Percentiles rank a stretch among this genome's conserved stretches.
These are phyloP conservation scores for Psittacula derbiana DNA, from an alignment of 2,797 vertebrate genomes.

Conservation along the genomic window DNA sequence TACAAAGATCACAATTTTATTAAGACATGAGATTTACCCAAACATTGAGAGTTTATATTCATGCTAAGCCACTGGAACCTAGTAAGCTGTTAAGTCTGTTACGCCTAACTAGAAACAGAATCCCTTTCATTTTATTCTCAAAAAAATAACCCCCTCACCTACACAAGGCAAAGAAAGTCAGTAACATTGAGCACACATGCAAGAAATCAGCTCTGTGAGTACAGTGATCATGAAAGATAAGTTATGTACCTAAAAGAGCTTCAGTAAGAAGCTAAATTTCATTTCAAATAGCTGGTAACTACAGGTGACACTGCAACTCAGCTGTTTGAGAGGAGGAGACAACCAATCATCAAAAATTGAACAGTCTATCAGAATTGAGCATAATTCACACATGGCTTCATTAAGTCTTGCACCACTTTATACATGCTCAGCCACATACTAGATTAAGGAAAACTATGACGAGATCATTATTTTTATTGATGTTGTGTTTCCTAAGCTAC, in stretches of 20 bases:
- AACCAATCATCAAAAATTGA: slow-evolving; percentile 26
- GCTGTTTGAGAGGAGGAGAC: background rate
- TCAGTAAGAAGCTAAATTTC: background rate
- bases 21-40: background rate
- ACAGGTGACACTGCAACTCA: background rate
- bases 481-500: background rate
- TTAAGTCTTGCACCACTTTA: background rate
- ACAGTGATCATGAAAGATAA: background rate
- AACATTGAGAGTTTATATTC: background rate
- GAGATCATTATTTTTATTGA: background rate
- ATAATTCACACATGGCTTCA: background rate
- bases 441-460: background rate
- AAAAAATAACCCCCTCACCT: background rate
- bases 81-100: background rate
- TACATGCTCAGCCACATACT: background rate
- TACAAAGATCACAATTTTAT: background rate
- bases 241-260: background rate
- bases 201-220: background rate
- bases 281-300: background rate
- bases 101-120: background rate
- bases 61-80: background rate
- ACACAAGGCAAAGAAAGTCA: background rate
- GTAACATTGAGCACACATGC: rapidly evolving
- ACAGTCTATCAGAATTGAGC: background rate
- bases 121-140: background rate